Percentiles rank a stretch among this genome's conserved stretches.
phyloP scores from a whole-genome alignment of 1,140 invertebrate species.

The Cheumatopsyche charites region DNA sequence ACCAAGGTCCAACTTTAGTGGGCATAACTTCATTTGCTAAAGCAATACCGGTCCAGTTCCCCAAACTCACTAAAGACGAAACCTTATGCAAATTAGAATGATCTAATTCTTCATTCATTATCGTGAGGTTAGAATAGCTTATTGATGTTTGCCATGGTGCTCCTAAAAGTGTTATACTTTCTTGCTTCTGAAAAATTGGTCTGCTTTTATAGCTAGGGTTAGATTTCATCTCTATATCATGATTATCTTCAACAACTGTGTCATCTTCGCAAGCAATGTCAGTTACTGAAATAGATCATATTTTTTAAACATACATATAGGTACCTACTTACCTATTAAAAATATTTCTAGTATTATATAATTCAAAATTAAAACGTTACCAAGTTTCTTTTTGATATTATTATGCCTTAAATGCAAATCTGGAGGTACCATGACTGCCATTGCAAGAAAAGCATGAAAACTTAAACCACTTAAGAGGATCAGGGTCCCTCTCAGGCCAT shows the following conservation, averaged over 20 bases:
- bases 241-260: neutral
- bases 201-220: neutral
- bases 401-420: conserved; percentile 63
- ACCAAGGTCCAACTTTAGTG: conserved; percentile 38
- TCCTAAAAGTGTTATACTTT: neutral
- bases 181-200: neutral
- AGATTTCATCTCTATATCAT: neutral
- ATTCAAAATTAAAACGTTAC: too few relatives aligned
- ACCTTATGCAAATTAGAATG: conserved; percentile 34
- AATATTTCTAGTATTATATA: too few relatives aligned
- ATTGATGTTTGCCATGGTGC: neutral
- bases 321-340: too few relatives aligned
- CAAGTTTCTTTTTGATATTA: conserved; percentile 38
- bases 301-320: too few relatives aligned
- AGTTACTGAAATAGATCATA: too few relatives aligned
- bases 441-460: conserved; percentile 62
- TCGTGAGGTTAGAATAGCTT: neutral
- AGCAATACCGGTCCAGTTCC: conserved; percentile 55
- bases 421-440: conserved; percentile 66
- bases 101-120: neutral
- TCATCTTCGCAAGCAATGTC: too few relatives aligned
- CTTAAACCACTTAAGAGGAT: conserved; percentile 63
- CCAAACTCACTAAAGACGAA: conserved; percentile 55
- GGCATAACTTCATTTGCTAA: conserved; percentile 51
- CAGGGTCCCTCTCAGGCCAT: conserved; percentile 63